A percentile compares a stretch with the other conserved stretches of the same genome.
These are phyloP conservation scores for Monochamus alternatus DNA, from an alignment of 2,888 invertebrate species.

Conservation along the genomic window DNA sequence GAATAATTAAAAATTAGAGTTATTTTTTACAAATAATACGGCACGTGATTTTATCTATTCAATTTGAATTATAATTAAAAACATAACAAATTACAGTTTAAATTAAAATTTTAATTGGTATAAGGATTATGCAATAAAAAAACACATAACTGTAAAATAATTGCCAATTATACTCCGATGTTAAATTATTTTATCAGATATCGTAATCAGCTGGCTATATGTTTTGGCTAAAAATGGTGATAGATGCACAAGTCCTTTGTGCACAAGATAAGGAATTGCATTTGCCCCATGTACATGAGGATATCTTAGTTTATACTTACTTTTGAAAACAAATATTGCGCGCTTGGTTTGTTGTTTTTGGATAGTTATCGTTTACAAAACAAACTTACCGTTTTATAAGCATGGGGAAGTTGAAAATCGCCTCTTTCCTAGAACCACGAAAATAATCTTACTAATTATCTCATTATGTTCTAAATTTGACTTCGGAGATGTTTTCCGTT, in stretches of 20 bases:
- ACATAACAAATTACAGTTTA: constrained; percentile 40
- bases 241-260: constrained; percentile 10
- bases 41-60: constrained; percentile 34
- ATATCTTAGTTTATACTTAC: too few relatives aligned
- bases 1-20: constrained; percentile 33
- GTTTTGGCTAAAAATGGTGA: constrained; percentile 24
- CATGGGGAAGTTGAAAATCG: too few relatives aligned
- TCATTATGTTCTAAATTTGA: too few relatives aligned
- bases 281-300: too few relatives aligned
- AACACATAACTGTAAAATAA: constrained; percentile 45
- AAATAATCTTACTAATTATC: too few relatives aligned
- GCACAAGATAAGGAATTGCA: neutral
- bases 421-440: too few relatives aligned
- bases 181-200: constrained; percentile 44
- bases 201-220: constrained; percentile 34
- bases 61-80: constrained; percentile 47
- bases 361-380: too few relatives aligned
- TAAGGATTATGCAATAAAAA: constrained; percentile 45
- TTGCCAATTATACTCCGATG: constrained; percentile 50
- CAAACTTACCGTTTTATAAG: too few relatives aligned
- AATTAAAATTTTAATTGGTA: constrained; percentile 45
- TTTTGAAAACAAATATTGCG: too few relatives aligned
- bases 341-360: too few relatives aligned
- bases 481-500: too few relatives aligned
- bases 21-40: constrained; percentile 28